Evolutionary conservation across 2,797 vertebrate genomes (phyloP).

Genomic region (Buceros bicornis): DNA sequence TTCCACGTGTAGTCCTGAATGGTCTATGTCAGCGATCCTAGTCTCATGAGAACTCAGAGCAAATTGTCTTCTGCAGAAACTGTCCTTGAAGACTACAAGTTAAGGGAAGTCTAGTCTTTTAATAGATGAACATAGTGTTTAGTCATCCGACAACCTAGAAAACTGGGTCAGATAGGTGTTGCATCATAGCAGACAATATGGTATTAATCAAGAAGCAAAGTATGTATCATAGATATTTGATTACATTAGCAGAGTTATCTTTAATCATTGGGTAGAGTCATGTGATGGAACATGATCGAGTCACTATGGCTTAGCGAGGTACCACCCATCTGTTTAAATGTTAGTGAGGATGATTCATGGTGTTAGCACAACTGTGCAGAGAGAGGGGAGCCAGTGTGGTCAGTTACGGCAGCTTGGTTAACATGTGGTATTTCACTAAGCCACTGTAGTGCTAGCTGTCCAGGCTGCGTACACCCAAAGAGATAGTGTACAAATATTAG

Average conservation of each 20-base stretch:
- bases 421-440: neutral
- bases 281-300: constrained; percentile 38
- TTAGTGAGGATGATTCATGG: constrained; percentile 43
- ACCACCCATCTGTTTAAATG: constrained; percentile 57
- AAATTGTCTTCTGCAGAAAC: neutral
- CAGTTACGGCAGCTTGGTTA: constrained; percentile 16
- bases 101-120: neutral
- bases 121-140: neutral
- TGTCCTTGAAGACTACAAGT: neutral
- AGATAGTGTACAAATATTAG: neutral
- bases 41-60: neutral
- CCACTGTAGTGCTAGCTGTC: fast-evolving
- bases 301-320: constrained; percentile 22
- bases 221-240: neutral
- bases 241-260: constrained; percentile 23
- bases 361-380: neutral
- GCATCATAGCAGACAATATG: neutral
- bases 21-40: neutral
- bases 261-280: constrained; percentile 22
- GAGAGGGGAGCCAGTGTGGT: neutral
- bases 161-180: neutral
- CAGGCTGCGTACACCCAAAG: fast-evolving
- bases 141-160: neutral
- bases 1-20: neutral
- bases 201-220: neutral